Base-by-base conservation (phyloP, 2,888 invertebrate genomes). In the Helicoverpa assulta region DNA sequence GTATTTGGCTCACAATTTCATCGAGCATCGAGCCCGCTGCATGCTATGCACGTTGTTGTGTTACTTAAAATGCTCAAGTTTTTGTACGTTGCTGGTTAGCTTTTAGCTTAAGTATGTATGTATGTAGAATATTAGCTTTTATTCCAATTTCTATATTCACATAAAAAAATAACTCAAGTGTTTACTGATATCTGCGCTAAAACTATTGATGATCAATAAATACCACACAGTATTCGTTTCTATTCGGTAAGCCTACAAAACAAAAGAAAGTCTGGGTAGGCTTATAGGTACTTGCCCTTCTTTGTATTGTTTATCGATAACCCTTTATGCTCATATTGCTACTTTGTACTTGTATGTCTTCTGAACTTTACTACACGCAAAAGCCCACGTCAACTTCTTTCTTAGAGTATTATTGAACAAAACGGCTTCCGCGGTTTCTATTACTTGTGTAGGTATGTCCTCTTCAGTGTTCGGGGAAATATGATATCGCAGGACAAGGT, bases 371-470 rank as follows among this genome's bases (percentile, higher is more conserved):
- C 43, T 50, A 54, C 26, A n/a, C 26, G 33, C 29, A 26, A 21
- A 18, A 47, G 16, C n/a, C 14, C 12, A 4, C 18, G 7, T 21
- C 8, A 37, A 19, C 16, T 62, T 62, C 52, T 62, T 62, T 60
- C 43, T 54, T 58, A 19, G 21, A 64, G 37, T 26, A 18, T 14
- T 37, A 61, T 68, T 78, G 43, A 65, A 61, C 40, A 19, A 53
- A 29, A 55, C 37, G 52, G 56, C 63, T 74, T 79, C 56, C 8
- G 26, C 18, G 58, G 33, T 59, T 72, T 71, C 43, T 21, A 50
- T 70, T 61, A 57, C 58, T 52, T 57, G 37, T 50, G 43, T 29
- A n/a, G 29, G 18, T 26, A 33, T 51, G 65, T 66, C 29, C 29
- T 53, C 8, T 10, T 37, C 37, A 58, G 57, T 61, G 37, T 61